Percentiles rank a stretch among this genome's conserved stretches.
Evolutionary conservation across 1,140 invertebrate genomes (phyloP).

Genomic region (Vanessa atalanta): DNA sequence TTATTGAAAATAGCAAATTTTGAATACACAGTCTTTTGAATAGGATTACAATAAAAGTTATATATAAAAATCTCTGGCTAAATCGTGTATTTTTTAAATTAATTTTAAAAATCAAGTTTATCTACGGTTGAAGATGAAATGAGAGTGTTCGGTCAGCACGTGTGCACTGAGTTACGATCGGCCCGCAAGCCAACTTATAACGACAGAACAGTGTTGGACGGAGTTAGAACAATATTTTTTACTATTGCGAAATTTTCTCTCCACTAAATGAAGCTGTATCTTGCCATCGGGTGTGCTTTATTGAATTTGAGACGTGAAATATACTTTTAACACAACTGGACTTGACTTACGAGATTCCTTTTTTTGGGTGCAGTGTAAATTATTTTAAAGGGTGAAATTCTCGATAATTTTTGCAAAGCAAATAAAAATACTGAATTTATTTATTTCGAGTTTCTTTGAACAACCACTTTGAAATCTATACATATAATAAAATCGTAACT

Average conservation of each 20-base stretch:
- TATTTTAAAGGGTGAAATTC: background rate
- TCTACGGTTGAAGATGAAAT: slow-evolving; percentile 12
- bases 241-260: slow-evolving; percentile 19
- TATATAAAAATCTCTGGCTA: too few relatives aligned
- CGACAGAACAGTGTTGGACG: slow-evolving; percentile 10
- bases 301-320: background rate
- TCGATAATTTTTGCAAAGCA: too few relatives aligned
- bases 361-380: background rate
- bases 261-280: slow-evolving; percentile 14
- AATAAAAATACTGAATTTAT: too few relatives aligned
- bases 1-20: too few relatives aligned
- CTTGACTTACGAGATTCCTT: background rate
- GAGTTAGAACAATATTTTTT: slow-evolving; percentile 17
- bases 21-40: too few relatives aligned
- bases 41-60: too few relatives aligned
- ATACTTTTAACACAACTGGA: background rate
- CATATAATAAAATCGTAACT: too few relatives aligned
- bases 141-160: slow-evolving; percentile 11
- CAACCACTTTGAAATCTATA: too few relatives aligned
- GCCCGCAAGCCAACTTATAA: slow-evolving; percentile 21
- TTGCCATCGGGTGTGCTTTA: slow-evolving; percentile 15
- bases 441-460: too few relatives aligned
- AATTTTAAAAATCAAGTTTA: background rate
- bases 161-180: slow-evolving; percentile 17
- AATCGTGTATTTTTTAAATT: background rate